Conservation (phyloP, 1,140 invertebrate genomes). For the Lasaia peninsularis region DNA sequence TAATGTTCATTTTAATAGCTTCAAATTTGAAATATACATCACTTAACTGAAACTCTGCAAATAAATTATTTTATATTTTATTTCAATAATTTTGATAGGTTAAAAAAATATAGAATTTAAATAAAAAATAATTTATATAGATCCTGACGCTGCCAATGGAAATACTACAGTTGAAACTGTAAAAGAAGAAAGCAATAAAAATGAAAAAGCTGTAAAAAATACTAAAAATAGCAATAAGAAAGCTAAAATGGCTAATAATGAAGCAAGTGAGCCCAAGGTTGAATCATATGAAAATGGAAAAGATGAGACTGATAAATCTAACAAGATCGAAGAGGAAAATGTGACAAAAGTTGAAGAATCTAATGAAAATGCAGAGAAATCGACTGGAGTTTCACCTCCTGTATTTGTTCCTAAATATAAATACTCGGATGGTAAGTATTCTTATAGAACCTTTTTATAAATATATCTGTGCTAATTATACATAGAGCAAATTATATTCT, state of each 20-base stretch:
- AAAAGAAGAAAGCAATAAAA: constrained; percentile 63
- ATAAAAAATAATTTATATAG: constrained; percentile 26
- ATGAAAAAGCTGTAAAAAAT: constrained; percentile 62
- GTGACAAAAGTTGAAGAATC: constrained; percentile 35
- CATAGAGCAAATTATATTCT: too few relatives aligned
- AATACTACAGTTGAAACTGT: constrained; percentile 48
- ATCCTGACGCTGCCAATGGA: constrained; percentile 62
- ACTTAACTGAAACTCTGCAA: too few relatives aligned
- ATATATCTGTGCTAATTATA: background rate
- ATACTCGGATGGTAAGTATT: constrained; percentile 51
- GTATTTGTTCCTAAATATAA: constrained; percentile 61
- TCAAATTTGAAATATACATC: too few relatives aligned
- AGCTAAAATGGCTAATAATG: constrained; percentile 49
- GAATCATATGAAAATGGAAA: constrained; percentile 67
- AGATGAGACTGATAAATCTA: constrained; percentile 70
- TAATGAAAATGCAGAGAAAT: constrained; percentile 19
- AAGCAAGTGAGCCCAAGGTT: constrained; percentile 38
- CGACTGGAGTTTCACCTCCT: constrained; percentile 21
- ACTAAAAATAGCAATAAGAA: constrained; percentile 58
- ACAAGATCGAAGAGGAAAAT: constrained; percentile 47
- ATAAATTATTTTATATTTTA: too few relatives aligned
- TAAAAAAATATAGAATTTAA: too few relatives aligned
- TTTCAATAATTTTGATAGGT: too few relatives aligned
- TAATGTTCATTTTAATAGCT: too few relatives aligned
- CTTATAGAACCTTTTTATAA: too few relatives aligned